phyloP scores from a whole-genome alignment of 2,888 invertebrate genomes.

The Drosophila anceps region DNA sequence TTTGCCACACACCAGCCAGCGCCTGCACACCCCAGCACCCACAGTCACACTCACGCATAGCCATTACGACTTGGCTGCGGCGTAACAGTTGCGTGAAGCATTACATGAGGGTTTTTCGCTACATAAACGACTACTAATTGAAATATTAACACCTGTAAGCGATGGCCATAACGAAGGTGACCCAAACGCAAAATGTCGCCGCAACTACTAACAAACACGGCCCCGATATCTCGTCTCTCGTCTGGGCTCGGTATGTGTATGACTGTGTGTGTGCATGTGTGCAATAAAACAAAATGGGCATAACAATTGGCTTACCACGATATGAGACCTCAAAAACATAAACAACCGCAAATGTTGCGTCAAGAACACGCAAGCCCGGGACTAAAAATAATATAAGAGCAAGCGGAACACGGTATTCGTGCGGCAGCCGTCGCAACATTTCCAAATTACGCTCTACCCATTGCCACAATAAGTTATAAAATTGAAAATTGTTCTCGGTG shows the following conservation, averaged over 20 bases:
- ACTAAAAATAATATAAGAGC: slow-evolving; percentile 12
- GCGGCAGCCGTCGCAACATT: slow-evolving; percentile 8
- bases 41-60: slow-evolving; percentile 15
- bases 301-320: slow-evolving; percentile 76
- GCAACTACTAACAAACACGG: slow-evolving; percentile 33
- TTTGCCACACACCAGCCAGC: slow-evolving; percentile 12
- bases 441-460: slow-evolving; percentile 15
- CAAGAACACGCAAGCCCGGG: slow-evolving; percentile 67
- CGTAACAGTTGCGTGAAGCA: slow-evolving; percentile 72
- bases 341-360: slow-evolving; percentile 78
- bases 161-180: slow-evolving; percentile 37
- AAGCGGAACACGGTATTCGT: not conserved
- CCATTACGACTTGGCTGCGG: slow-evolving; percentile 16
- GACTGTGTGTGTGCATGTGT: slow-evolving; percentile 53
- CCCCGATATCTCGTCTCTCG: not conserved
- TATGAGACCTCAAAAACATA: slow-evolving; percentile 75
- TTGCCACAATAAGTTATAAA: slow-evolving; percentile 21
- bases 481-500: slow-evolving; percentile 15
- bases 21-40: slow-evolving; percentile 5
- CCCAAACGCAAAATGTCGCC: slow-evolving; percentile 57
- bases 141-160: slow-evolving; percentile 72
- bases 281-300: slow-evolving; percentile 76
- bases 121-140: slow-evolving; percentile 74
- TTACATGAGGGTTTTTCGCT: slow-evolving; percentile 52
- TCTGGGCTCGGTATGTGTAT: slow-evolving; percentile 28